Evolutionary conservation across 2,888 invertebrate species (phyloP), one percentile per base, ranked within the genome.

Genomic region (Drosophila parthenogenetica): DNA sequence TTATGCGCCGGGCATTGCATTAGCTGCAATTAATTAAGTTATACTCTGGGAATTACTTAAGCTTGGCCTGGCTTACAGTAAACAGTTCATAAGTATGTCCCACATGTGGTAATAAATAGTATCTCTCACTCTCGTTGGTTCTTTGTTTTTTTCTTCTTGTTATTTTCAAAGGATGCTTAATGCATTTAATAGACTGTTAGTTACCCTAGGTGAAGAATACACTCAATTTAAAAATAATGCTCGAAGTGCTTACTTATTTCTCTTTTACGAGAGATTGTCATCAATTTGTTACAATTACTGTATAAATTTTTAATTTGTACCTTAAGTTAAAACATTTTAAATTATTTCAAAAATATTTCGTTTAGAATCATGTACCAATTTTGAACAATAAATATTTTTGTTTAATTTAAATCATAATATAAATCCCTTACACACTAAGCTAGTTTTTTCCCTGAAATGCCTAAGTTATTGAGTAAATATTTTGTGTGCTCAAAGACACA

Each of bases 11-110:
- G 68, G 72, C 73, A 81, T 64, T 78, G 71, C 89, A 84, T 84
- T 84, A 84, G 89, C 84, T 73, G 77, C 89, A 85, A 87, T 84
- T 84, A 84, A 87, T 84, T 84, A 89, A 79, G 74, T 84, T 89
- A 73, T 74, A 59, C 74, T 48, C 87, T 62, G 87, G 75, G 81
- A 73, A 82, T 82, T 85, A 76, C 77, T 67, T 76, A 71, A 79
- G 79, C 79, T 58, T 69, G 60, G 60, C 46, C 59, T 61, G 69
- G 66, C 71, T 78, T 40, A 79, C 61, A 84, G 67, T 88, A 81
- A 83, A 88, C 83, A 88, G 83, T 73, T 88, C 89, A 83, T 83
- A 46, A 37, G 55, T 46, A 83, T 69, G 68, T 64, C 61, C 84
- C 81, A 70, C 78, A 74, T 76, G 80, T 55, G 69, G 65, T 55